These are phyloP conservation scores for Ectropis crepuscularia DNA, from an alignment of 2,888 invertebrate species.

Conservation along the genomic window DNA sequence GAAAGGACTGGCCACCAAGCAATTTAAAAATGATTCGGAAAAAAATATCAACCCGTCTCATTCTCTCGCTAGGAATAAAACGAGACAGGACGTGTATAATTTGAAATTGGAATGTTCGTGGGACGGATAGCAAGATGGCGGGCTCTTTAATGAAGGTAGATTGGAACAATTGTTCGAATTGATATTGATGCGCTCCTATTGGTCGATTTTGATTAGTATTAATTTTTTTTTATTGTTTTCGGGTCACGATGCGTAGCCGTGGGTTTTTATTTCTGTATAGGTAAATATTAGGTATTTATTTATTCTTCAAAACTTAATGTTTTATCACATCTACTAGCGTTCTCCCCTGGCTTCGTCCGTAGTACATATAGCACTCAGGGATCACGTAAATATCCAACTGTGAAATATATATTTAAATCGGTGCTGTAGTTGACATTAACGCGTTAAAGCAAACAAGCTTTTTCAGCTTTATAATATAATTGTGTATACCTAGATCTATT, in stretches of 20 bases:
- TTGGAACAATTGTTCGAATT: constrained; percentile 51
- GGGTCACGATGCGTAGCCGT: background rate
- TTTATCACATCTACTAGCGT: too few species aligned
- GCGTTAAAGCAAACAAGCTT: too few species aligned
- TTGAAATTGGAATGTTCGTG: constrained; percentile 47
- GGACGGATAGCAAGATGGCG: constrained; percentile 49
- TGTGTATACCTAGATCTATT: too few species aligned
- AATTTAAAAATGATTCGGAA: constrained; percentile 49
- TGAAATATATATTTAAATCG: too few species aligned
- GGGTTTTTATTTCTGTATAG: background rate
- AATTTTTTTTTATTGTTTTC: constrained; percentile 37
- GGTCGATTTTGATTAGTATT: constrained; percentile 41
- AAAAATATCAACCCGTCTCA: constrained; percentile 39
- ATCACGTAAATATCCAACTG: too few species aligned
- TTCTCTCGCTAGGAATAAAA: constrained; percentile 29
- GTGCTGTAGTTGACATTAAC: too few species aligned
- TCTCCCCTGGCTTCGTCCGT: too few species aligned
- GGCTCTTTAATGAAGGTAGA: constrained; percentile 47
- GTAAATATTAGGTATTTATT: too few species aligned
- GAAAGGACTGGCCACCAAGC: constrained; percentile 45
- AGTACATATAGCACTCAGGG: too few species aligned
- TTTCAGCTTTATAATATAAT: too few species aligned
- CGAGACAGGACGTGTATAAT: constrained; percentile 39
- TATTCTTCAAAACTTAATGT: too few species aligned
- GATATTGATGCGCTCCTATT: constrained; percentile 44